Percentiles rank a stretch among this genome's conserved stretches.
Evolutionary conservation across 2,113 vertebrate species (phyloP).

Genomic region (Atlantisia rogersi): DNA sequence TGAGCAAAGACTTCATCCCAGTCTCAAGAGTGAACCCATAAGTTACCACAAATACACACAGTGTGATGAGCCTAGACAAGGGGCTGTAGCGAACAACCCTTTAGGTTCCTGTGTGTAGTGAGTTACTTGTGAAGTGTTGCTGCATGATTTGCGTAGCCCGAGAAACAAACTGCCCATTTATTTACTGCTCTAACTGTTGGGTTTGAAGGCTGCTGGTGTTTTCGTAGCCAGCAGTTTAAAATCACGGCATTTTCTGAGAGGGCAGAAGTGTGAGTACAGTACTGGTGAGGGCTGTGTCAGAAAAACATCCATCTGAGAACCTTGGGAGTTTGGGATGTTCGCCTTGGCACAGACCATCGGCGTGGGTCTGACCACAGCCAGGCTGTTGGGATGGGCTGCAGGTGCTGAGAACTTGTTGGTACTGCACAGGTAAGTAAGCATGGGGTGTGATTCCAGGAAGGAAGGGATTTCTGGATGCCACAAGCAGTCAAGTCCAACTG

Average conservation of each 20-base stretch:
- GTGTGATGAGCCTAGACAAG: neutral
- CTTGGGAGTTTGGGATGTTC: neutral
- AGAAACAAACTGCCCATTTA: neutral
- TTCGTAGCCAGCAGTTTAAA: neutral
- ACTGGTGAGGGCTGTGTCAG: neutral
- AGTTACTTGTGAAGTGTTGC: neutral
- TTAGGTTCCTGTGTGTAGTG: neutral
- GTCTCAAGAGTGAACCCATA: neutral
- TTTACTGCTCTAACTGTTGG: neutral
- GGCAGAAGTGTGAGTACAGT: neutral
- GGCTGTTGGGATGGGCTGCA: neutral
- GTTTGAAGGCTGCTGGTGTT: neutral
- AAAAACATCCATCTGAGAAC: neutral
- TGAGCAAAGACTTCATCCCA: slow-evolving; percentile 15
- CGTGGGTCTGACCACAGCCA: neutral
- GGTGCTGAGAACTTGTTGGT: neutral
- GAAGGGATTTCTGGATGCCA: neutral
- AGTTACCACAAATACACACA: neutral
- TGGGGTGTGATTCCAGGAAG: neutral
- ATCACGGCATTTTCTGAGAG: neutral
- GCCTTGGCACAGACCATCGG: neutral
- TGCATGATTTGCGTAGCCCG: neutral
- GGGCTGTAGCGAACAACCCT: neutral
- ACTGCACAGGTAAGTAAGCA: neutral
- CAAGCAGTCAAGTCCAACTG: neutral